A percentile compares a stretch with the other conserved stretches of the same genome.
Evolutionary conservation across 2,113 vertebrate species (phyloP).

Genomic region (Butorides virescens): DNA sequence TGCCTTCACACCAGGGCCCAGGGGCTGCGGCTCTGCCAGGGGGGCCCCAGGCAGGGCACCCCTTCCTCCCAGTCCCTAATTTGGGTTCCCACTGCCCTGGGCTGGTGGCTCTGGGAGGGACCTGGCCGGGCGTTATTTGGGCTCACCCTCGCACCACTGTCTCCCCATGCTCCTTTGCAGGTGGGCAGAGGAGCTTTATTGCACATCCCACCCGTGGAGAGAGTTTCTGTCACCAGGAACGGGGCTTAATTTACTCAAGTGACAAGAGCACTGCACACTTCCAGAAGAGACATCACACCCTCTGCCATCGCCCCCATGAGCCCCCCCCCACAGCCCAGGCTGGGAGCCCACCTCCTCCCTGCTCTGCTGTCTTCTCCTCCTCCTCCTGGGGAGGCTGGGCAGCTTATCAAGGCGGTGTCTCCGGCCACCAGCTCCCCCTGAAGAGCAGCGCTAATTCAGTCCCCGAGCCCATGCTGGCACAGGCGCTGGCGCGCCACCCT

Average conservation of each 20-base stretch:
- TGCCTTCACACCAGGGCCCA: not conserved
- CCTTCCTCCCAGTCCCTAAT: not conserved
- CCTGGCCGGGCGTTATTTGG: not conserved
- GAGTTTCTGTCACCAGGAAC: not conserved
- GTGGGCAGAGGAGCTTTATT: not conserved
- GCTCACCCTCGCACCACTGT: not conserved
- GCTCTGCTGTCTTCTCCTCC: not conserved
- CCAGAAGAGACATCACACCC: not conserved
- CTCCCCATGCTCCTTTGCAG: not conserved
- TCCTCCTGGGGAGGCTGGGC: not conserved
- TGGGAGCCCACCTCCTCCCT: not conserved
- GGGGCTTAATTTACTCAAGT: not conserved
- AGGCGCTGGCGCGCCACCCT: not conserved
- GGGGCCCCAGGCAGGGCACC: no score
- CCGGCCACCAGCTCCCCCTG: not conserved
- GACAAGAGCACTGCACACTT: not conserved
- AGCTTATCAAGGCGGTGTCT: not conserved
- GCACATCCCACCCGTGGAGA: not conserved
- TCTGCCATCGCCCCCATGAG: not conserved
- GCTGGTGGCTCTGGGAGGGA: not conserved
- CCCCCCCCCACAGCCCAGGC: not conserved
- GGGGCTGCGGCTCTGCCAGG: not conserved
- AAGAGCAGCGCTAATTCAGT: not conserved
- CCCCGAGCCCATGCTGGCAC: not conserved
- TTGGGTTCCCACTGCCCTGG: no score